phyloP scores from a whole-genome alignment of 2,888 invertebrate species.

The Leucophora obtusa region DNA sequence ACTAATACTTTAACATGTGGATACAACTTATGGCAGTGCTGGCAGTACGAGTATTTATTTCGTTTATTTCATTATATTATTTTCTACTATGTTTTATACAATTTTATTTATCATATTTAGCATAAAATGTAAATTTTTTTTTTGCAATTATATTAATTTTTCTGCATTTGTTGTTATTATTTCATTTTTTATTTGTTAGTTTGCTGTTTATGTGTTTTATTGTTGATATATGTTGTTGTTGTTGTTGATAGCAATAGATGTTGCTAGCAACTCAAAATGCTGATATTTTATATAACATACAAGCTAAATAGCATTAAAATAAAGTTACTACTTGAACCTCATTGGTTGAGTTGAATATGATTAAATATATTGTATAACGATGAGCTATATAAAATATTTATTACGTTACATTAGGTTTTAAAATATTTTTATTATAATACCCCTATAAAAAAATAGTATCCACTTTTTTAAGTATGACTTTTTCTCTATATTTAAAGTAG shows the following conservation, averaged over 20 bases:
- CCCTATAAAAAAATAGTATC: no score
- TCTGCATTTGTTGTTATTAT: constrained; percentile 22
- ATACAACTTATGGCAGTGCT: background rate
- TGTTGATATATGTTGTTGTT: constrained; percentile 24
- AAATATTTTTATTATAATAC: no score
- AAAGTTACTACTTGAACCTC: background rate
- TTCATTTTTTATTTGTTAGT: constrained; percentile 2
- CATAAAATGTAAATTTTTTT: constrained; percentile 54
- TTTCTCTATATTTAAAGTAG: no score
- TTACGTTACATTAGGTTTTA: no score
- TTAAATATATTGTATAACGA: no score
- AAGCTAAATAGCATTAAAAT: background rate
- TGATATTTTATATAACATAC: constrained; percentile 20
- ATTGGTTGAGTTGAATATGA: background rate
- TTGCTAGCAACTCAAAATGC: constrained; percentile 25
- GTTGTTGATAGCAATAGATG: constrained; percentile 30
- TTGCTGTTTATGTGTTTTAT: constrained; percentile 12
- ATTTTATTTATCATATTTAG: constrained; percentile 31
- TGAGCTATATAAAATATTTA: no score
- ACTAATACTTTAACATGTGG: constrained; percentile 11
- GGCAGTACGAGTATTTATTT: constrained; percentile 9
- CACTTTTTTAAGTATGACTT: no score
- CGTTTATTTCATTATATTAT: no score
- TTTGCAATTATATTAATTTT: constrained; percentile 43
- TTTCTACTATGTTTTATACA: background rate